A percentile compares a stretch with the other conserved stretches of the same genome.
phyloP scores from a whole-genome alignment of 1,140 invertebrate genomes.

The Dendroctonus valens region DNA sequence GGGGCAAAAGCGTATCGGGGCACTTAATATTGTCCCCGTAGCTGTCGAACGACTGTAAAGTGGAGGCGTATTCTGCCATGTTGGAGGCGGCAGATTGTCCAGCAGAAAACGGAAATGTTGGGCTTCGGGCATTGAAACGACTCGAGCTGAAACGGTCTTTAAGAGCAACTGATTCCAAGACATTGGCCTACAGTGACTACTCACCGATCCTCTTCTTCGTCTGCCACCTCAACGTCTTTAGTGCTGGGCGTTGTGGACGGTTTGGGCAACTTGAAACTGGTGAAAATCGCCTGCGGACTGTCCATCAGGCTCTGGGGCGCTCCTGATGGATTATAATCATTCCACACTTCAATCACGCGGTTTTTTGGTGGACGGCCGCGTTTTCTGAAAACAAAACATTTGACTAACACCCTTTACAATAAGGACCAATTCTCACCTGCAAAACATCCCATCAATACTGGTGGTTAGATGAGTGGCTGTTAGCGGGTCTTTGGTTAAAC shows the following conservation, averaged over 20 bases:
- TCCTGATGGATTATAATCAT: slow-evolving; percentile 62
- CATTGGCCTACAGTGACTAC: slow-evolving; percentile 7
- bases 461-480: slow-evolving; percentile 67
- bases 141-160: too few species aligned
- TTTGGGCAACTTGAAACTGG: slow-evolving; percentile 89
- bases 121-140: not conserved
- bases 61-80: slow-evolving; percentile 37
- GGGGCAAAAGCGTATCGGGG: slow-evolving; percentile 56
- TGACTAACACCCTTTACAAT: not conserved
- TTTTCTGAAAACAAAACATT: slow-evolving; percentile 58
- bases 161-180: not conserved
- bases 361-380: slow-evolving; percentile 90
- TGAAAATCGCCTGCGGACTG: slow-evolving; percentile 88
- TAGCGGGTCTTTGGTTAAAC: slow-evolving; percentile 55
- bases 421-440: slow-evolving; percentile 45
- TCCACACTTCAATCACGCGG: slow-evolving; percentile 86
- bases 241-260: slow-evolving; percentile 54
- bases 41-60: slow-evolving; percentile 46
- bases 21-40: slow-evolving; percentile 50
- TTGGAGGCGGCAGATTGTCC: slow-evolving; percentile 4
- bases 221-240: slow-evolving; percentile 51
- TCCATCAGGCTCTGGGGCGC: slow-evolving; percentile 57
- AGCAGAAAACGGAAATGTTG: slow-evolving; percentile 3
- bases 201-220: slow-evolving; percentile 47
- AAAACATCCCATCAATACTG: slow-evolving; percentile 84